Base-by-base conservation (phyloP, 2,797 vertebrate species). In the Phrynocephalus vlangalii region DNA sequence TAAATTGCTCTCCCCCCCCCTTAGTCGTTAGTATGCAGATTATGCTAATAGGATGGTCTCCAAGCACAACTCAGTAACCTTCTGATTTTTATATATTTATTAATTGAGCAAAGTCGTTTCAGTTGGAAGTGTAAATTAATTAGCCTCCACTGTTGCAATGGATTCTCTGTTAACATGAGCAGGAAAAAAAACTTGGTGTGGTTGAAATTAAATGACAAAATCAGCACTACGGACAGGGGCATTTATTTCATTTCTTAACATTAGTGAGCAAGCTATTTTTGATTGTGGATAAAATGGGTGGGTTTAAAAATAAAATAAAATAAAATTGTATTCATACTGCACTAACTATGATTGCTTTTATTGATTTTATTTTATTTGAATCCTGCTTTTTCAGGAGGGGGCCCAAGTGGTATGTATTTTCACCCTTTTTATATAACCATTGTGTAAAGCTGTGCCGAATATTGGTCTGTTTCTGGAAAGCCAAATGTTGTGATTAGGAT, bases 51-150 rank as follows among this genome's bases (percentile, higher is more conserved):
- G 20, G 15, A 79, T 33, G 83, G 90, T 88, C 93, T 91, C 93
- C 89, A 89, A 93, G 92, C 86, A 91, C 94, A 92, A 86, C 94
- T 91, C 88, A 87, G 89, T 95, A 95, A 96, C 96, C 96, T 96
- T 94, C 95, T 94, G 87, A 86, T 92, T 91, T 95, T 95, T 95
- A 95, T 95, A 95, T 94, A 93, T 96, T 95, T 96, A 94, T 92
- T 93, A 95, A 93, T 92, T 93, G 90, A 88, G 92, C 67, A 86
- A 94, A 94, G 92, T 90, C 73, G 68, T 91, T 94, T 91, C 13
- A 60, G 30, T 86, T 92, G 92, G 68, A 83, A 78, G 82, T 26
- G 71, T 94, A 93, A 95, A 94, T 95, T 92, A 91, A 91, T 86
- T 92, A 95, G 87, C 76, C 0, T 68, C 78, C 73, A 44, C 50